phyloP scores from a whole-genome alignment of 2,113 vertebrate species.

The Rhizomys pruinosus region DNA sequence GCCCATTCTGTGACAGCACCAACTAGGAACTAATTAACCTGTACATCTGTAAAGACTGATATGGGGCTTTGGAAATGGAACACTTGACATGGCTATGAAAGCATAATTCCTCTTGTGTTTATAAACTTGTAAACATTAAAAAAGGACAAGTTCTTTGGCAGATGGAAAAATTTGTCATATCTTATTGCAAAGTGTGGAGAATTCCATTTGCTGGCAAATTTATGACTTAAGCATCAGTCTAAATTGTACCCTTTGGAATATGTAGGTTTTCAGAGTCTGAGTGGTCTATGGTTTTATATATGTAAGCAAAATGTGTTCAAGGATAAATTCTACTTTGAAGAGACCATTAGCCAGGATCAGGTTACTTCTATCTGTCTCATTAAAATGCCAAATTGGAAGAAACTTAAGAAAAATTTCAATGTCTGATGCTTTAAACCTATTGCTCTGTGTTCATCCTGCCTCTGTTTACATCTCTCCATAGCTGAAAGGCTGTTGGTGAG shows the following conservation, averaged over 20 bases:
- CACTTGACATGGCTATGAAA: not conserved
- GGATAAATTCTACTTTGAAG: not conserved
- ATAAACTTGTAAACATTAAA: constrained; percentile 45
- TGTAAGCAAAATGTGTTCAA: not conserved
- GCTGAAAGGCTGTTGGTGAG: not conserved
- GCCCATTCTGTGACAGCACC: not conserved
- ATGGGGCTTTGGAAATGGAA: not conserved
- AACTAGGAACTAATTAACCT: not conserved
- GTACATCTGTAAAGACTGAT: not conserved
- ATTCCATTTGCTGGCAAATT: not conserved
- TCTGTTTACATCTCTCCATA: not conserved
- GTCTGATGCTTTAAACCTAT: not conserved
- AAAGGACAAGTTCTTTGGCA: constrained; percentile 38
- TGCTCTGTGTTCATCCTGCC: not conserved
- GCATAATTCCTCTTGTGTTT: constrained; percentile 28
- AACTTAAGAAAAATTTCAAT: not conserved
- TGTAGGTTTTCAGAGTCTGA: constrained; percentile 6
- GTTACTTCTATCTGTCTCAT: not conserved
- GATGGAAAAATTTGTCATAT: constrained; percentile 6
- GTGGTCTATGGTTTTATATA: not conserved
- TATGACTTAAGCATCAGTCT: constrained; percentile 23
- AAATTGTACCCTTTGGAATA: not conserved
- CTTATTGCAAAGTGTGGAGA: not conserved
- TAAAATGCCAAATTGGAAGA: constrained; percentile 4
- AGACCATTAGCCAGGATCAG: not conserved